A percentile compares a stretch with the other conserved stretches of the same genome.
Evolutionary conservation across 2,888 invertebrate genomes (phyloP).

Genomic region (Colostygia pectinataria): DNA sequence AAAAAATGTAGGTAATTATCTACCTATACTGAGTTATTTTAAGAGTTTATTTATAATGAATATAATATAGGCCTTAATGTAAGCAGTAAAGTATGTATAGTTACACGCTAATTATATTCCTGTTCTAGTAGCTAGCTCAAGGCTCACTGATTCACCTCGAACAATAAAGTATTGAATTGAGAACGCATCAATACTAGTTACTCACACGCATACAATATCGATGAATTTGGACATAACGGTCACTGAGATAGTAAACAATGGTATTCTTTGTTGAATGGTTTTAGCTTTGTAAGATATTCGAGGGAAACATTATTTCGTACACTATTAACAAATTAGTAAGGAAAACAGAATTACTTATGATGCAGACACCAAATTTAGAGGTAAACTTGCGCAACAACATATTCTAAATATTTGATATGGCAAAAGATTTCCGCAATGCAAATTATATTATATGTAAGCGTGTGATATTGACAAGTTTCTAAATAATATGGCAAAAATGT

Average conservation of each 20-base stretch:
- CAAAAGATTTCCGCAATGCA: neutral
- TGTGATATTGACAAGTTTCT: conserved; percentile 8
- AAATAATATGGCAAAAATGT: conserved; percentile 3
- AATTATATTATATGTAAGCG: neutral
- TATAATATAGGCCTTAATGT: no score
- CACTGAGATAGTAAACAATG: conserved; percentile 47
- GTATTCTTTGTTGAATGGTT: conserved; percentile 36
- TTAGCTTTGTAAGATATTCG: neutral
- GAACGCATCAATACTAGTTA: conserved; percentile 33
- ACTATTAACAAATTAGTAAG: no score
- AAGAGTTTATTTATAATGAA: no score
- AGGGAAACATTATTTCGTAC: neutral
- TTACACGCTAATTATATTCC: no score
- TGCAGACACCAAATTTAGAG: neutral
- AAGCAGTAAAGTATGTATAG: no score
- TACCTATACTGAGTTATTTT: no score
- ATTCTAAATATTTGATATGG: neutral
- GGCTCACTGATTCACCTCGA: conserved; percentile 3
- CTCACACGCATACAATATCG: conserved; percentile 16
- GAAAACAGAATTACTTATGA: no score
- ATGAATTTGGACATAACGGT: conserved; percentile 55
- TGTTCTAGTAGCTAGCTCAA: neutral
- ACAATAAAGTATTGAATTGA: conserved; percentile 13
- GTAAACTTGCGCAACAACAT: neutral
- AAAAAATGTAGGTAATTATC: no score